Percentiles rank a stretch among this genome's conserved stretches.
Conservation (phyloP, 2,797 vertebrate genomes). For the Sternotherus odoratus region DNA sequence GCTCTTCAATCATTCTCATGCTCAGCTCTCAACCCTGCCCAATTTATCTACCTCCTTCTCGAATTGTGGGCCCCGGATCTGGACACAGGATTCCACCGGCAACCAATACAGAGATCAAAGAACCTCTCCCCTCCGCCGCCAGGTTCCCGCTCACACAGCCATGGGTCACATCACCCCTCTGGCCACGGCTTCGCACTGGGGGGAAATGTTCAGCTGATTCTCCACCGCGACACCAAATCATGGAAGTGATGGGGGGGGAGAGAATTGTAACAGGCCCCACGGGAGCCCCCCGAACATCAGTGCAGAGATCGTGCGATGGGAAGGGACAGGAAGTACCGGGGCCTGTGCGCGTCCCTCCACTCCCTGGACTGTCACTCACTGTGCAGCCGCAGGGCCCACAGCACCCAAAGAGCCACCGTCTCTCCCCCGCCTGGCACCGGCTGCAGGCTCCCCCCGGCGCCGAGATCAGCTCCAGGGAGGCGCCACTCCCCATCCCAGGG, state of each 20-base stretch:
- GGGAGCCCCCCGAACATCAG: too few relatives aligned
- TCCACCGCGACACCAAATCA: not conserved
- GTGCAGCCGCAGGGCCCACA: not conserved
- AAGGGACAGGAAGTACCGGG: not conserved
- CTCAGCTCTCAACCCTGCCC: too few relatives aligned
- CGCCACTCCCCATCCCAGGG: conserved; percentile 11
- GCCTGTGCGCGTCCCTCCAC: not conserved
- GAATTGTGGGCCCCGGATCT: too few relatives aligned
- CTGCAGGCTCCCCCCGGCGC: not conserved
- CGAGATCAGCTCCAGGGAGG: not conserved
- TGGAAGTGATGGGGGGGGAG: too few relatives aligned
- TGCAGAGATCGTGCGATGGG: not conserved
- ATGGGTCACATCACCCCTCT: not conserved
- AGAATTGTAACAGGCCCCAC: not conserved
- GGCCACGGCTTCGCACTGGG: too few relatives aligned
- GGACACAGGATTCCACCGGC: too few relatives aligned
- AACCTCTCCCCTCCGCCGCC: too few relatives aligned
- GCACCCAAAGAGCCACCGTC: not conserved
- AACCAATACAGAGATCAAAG: not conserved
- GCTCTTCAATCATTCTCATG: too few relatives aligned
- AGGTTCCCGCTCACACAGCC: too few relatives aligned
- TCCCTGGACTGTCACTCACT: not conserved
- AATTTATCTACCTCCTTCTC: too few relatives aligned
- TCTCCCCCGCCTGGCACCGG: not conserved
- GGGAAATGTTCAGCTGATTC: too few relatives aligned